Evolutionary conservation across 2,113 vertebrate species (phyloP).

Genomic region (Dicaeum eximium): DNA sequence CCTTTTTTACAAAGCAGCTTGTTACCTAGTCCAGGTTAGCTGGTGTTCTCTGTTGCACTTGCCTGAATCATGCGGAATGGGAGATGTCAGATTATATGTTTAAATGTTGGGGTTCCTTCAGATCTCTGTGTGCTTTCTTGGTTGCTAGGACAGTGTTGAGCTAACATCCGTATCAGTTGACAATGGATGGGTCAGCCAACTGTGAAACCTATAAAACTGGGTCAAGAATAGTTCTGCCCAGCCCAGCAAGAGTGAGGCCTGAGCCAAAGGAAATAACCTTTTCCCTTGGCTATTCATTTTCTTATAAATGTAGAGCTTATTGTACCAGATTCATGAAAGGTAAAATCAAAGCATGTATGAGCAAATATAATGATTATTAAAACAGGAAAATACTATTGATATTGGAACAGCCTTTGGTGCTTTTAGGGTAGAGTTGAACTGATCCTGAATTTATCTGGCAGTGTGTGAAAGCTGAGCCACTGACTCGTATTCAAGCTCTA

Average conservation of each 20-base stretch:
- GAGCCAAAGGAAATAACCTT: slow-evolving; percentile 49
- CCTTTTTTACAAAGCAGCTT: neutral
- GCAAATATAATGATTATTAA: slow-evolving; percentile 34
- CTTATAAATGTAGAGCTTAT: slow-evolving; percentile 7
- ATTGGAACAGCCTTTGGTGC: slow-evolving; percentile 32
- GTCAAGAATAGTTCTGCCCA: slow-evolving; percentile 46
- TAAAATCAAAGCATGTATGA: slow-evolving; percentile 18
- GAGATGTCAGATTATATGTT: neutral
- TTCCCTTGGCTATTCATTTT: slow-evolving; percentile 25
- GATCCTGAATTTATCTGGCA: slow-evolving; percentile 12
- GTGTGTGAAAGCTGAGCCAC: neutral
- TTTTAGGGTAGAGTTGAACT: slow-evolving; percentile 8
- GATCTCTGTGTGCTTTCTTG: slow-evolving; percentile 44
- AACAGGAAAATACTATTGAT: slow-evolving; percentile 48
- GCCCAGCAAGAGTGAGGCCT: neutral
- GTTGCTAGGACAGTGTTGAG: slow-evolving; percentile 48
- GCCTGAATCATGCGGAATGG: neutral
- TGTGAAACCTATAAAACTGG: slow-evolving; percentile 46
- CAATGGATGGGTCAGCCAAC: slow-evolving; percentile 37
- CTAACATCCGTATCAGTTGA: slow-evolving; percentile 30
- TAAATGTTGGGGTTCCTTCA: neutral
- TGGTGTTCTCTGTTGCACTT: neutral
- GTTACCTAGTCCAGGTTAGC: neutral
- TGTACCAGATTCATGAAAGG: slow-evolving; percentile 11
- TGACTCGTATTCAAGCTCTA: slow-evolving; percentile 24